Evolutionary conservation across 2,797 vertebrate genomes (phyloP), one percentile per base, ranked within the genome.

Genomic region (Schizothorax lantsangensis): DNA sequence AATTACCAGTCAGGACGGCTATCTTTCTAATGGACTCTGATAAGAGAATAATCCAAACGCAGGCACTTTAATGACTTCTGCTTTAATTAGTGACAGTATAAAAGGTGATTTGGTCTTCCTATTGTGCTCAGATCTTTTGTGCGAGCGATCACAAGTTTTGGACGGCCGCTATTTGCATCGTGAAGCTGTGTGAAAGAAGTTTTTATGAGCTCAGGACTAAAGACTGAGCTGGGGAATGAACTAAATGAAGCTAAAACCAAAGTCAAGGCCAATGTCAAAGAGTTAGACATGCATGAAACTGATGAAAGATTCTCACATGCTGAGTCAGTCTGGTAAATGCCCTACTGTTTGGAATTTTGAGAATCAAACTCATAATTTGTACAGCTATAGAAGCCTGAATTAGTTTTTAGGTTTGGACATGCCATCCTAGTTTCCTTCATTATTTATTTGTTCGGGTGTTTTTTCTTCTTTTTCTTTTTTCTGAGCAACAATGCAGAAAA

Each of bases 51-150:
- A 95, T 95, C 94, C 93, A 88, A 93, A 94, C 91, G 91, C 92
- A 90, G 92, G 88, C 91, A 78, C 93, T 94, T 94, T 95, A 96
- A 96, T 96, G 94, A 94, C 94, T 96, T 95, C 90, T 91, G 91
- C 91, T 92, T 92, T 93, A 94, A 95, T 95, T 95, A 95, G 90
- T 77, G 30, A 87, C 91, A 91, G 87, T 86, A 93, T 91, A 92
- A 93, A 95, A 91, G 92, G 88, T 86, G 85, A 92, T 81, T 78
- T 89, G 89, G 83, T 57, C 49, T 83, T 87, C 85, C 68, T 59
- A 88, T 94, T 92, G 92, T 95, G 90, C 89, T 83, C 19, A 45
- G 88, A 84, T 33, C 92, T 89, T 92, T 94, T 95, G 92, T 94
- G 89, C 64, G 79, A 87, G 84, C 71, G 90, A 92, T 93, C 91